Evolutionary conservation across 1,140 invertebrate species (phyloP).

Genomic region (Drosophila repletoides): DNA sequence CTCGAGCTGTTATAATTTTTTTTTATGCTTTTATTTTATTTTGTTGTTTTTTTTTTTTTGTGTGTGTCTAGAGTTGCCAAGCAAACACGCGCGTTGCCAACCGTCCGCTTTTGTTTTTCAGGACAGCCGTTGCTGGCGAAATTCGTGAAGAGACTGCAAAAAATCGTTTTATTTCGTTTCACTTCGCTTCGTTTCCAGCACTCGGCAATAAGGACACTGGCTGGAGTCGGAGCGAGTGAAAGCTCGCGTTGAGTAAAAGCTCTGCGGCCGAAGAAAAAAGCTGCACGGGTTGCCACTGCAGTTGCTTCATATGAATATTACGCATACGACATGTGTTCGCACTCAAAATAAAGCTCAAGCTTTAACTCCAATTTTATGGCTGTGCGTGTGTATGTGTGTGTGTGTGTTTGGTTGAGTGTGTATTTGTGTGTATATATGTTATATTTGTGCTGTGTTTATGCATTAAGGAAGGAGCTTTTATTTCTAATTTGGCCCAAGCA

Average conservation of each 20-base stretch:
- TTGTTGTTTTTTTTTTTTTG: conserved; percentile 4
- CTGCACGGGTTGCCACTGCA: conserved; percentile 29
- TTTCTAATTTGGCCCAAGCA: conserved; percentile 66
- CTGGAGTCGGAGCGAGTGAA: conserved; percentile 46
- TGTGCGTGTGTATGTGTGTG: not conserved
- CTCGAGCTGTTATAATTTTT: conserved; percentile 6
- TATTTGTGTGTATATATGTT: not conserved
- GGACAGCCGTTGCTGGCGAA: conserved; percentile 53
- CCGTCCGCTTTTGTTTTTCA: conserved; percentile 36
- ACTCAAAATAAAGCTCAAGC: not conserved
- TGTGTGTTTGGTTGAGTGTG: not conserved
- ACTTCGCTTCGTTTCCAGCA: not conserved
- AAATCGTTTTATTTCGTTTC: conserved; percentile 24
- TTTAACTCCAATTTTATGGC: not conserved
- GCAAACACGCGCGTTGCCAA: conserved; percentile 55
- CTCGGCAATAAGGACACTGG: conserved; percentile 26
- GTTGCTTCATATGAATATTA: not conserved
- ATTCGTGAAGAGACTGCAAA: conserved; percentile 66
- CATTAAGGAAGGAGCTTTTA: conserved; percentile 62
- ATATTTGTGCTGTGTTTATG: conserved; percentile 50
- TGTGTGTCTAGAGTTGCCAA: conserved; percentile 61
- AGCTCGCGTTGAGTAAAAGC: conserved; percentile 44
- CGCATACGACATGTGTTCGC: not conserved
- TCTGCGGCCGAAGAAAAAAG: conserved; percentile 13
- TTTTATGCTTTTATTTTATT: not conserved